Percentiles rank a stretch among this genome's conserved stretches.
Conservation (phyloP, 2,113 vertebrate species). For the Sarotherodon lohbergeri region DNA sequence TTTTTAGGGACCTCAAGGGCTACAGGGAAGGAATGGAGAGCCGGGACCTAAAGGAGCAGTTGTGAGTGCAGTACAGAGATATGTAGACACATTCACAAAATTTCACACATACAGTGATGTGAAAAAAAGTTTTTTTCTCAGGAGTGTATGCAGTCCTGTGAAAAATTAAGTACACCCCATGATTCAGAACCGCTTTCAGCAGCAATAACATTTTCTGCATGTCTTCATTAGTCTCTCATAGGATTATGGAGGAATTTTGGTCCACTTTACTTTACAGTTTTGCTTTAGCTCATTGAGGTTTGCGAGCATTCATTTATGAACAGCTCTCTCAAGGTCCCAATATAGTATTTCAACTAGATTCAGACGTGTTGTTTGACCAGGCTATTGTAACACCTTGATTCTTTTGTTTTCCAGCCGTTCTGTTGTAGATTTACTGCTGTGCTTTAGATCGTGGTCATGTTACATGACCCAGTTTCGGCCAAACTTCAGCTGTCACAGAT, state of each 20-base stretch:
- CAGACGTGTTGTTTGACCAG: neutral
- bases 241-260: neutral
- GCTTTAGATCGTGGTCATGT: neutral
- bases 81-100: neutral
- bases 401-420: neutral
- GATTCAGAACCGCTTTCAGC: neutral
- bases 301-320: rapidly evolving
- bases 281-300: neutral
- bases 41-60: slow-evolving; percentile 92
- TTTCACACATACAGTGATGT: neutral
- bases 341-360: neutral
- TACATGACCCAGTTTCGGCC: neutral
- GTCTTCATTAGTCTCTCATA: neutral
- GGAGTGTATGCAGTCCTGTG: neutral
- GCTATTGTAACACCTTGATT: neutral
- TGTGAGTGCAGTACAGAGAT: slow-evolving; percentile 73
- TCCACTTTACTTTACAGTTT: neutral
- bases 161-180: neutral
- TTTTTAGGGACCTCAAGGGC: slow-evolving; percentile 88
- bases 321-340: neutral
- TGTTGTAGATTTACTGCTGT: neutral
- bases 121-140: neutral
- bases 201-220: neutral
- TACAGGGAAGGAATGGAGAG: slow-evolving; percentile 91
- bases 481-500: neutral